phyloP scores from a whole-genome alignment of 2,797 vertebrate species.

The Cichlasoma orientale region DNA sequence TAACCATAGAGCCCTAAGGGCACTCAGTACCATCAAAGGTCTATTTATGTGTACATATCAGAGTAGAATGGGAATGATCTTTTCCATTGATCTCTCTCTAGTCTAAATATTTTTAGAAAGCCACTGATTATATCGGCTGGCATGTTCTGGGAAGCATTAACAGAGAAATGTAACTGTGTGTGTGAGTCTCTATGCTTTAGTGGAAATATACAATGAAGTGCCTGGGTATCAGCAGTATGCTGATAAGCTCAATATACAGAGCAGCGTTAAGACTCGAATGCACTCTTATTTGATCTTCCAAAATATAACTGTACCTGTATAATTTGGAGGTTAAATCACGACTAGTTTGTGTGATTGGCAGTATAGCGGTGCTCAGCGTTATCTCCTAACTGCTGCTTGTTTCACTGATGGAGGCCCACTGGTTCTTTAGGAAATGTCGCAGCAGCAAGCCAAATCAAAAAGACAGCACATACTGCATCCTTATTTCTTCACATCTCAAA shows the following conservation, averaged over 20 bases:
- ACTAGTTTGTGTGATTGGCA: not conserved
- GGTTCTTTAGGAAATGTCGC: constrained; percentile 32
- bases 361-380: not conserved
- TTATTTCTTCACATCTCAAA: constrained; percentile 23
- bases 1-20: constrained; percentile 55
- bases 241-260: not conserved
- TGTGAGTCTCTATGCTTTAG: constrained; percentile 45
- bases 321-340: constrained; percentile 13
- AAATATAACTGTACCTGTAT: not conserved
- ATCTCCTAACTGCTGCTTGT: constrained; percentile 14
- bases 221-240: not conserved
- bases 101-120: constrained; percentile 85
- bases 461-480: constrained; percentile 30
- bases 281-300: not conserved
- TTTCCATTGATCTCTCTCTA: constrained; percentile 74
- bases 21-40: constrained; percentile 75
- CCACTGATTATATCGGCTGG: constrained; percentile 75
- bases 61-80: constrained; percentile 75
- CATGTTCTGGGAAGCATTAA: constrained; percentile 82
- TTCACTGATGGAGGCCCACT: constrained; percentile 9
- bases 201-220: constrained; percentile 34
- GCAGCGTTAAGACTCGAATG: not conserved
- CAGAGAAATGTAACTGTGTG: constrained; percentile 50
- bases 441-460: constrained; percentile 41
- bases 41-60: constrained; percentile 79